Evolutionary conservation across 2,797 vertebrate genomes (phyloP).

Genomic region (Salmo trutta): DNA sequence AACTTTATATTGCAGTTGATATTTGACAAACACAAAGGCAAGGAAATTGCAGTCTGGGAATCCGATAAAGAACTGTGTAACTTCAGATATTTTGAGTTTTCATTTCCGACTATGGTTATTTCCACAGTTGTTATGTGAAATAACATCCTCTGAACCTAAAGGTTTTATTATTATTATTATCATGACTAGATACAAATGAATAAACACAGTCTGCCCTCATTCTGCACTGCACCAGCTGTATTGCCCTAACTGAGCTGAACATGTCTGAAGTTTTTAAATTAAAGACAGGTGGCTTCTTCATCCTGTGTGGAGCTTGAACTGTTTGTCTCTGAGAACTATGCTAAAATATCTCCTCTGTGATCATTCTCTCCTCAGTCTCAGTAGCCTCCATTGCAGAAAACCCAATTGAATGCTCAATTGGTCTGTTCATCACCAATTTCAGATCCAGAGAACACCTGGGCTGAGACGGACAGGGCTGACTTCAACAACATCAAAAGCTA

Average conservation of each 20-base stretch:
- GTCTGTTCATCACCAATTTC: slow-evolving; percentile 17
- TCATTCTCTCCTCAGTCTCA: slow-evolving; percentile 22
- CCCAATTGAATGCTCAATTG: slow-evolving; percentile 45
- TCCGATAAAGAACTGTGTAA: not conserved
- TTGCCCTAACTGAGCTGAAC: not conserved
- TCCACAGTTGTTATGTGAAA: slow-evolving; percentile 9
- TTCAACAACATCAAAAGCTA: slow-evolving; percentile 16
- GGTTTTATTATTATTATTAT: not conserved
- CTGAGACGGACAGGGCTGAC: slow-evolving; percentile 10
- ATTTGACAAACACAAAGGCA: not conserved
- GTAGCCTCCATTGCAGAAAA: slow-evolving; percentile 25
- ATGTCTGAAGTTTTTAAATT: not conserved
- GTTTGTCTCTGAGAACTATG: not conserved
- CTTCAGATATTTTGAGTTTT: not conserved
- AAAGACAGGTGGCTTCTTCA: not conserved
- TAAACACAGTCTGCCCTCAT: not conserved
- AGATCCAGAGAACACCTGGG: not conserved
- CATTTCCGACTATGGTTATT: not conserved
- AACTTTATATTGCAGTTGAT: not conserved
- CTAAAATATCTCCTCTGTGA: slow-evolving; percentile 11
- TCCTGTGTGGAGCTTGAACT: not conserved
- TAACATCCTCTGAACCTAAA: not conserved
- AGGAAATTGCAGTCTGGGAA: not conserved
- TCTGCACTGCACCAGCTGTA: not conserved
- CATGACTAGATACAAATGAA: not conserved